phyloP scores from a whole-genome alignment of 1,140 invertebrate species.

The Brachionus koreanus region DNA sequence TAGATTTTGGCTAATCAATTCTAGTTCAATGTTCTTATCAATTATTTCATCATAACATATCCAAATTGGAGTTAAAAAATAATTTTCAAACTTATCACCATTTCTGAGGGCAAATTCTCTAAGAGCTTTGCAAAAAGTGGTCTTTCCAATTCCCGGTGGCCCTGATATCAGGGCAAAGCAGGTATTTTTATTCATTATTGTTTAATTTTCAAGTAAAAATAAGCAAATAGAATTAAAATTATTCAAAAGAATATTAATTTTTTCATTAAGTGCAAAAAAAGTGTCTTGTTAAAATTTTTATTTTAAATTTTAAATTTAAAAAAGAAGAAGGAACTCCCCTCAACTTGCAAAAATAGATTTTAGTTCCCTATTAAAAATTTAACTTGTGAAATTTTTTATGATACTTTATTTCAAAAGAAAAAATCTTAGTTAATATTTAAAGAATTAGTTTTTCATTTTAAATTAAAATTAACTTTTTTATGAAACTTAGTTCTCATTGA shows the following conservation, averaged over 20 bases:
- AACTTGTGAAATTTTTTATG: no score
- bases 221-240: background rate
- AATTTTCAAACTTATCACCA: background rate
- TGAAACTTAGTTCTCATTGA: no score
- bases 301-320: no score
- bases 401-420: no score
- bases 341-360: no score
- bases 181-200: background rate
- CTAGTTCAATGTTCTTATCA: background rate
- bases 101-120: background rate
- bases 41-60: slow-evolving; percentile 26
- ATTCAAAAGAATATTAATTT: background rate
- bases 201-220: background rate
- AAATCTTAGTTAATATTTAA: no score
- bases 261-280: background rate
- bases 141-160: slow-evolving; percentile 20
- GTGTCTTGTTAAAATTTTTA: background rate
- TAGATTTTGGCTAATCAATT: slow-evolving; percentile 16
- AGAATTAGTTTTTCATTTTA: no score
- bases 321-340: no score
- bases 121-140: background rate
- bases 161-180: background rate
- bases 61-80: background rate
- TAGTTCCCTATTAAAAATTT: no score
- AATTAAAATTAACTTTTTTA: no score